Conservation (phyloP, 2,113 vertebrate species). For the Oceanites oceanicus region DNA sequence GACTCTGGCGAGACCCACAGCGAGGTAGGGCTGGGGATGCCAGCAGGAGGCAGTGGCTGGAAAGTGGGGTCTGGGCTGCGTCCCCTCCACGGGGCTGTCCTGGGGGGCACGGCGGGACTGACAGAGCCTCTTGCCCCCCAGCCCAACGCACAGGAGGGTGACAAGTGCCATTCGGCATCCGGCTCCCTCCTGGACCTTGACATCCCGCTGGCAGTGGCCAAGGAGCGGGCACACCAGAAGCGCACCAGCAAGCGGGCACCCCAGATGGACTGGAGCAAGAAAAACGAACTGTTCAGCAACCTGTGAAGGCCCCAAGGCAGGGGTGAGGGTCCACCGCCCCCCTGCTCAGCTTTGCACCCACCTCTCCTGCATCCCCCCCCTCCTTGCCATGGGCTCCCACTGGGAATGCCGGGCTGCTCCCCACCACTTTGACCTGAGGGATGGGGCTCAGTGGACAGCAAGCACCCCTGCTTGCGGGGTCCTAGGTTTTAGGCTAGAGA, state of each 20-base stretch:
- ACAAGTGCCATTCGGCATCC: constrained; percentile 37
- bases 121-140: neutral
- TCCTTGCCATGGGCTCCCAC: neutral
- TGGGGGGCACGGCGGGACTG: fast-evolving
- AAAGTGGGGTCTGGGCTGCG: neutral
- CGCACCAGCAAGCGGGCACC: constrained; percentile 92
- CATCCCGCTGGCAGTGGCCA: constrained; percentile 90
- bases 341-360: neutral
- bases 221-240: constrained; percentile 92
- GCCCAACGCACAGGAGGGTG: constrained; percentile 41
- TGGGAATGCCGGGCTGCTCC: neutral
- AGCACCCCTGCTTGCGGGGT: neutral
- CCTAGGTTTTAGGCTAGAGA: neutral
- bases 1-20: constrained; percentile 15
- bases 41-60: fast-evolving
- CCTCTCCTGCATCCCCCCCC: neutral
- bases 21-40: constrained; percentile 61
- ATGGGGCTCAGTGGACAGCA: neutral
- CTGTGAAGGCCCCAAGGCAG: constrained; percentile 72
- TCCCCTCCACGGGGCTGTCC: fast-evolving
- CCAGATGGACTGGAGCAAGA: constrained; percentile 99
- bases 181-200: constrained; percentile 80
- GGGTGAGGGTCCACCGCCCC: neutral
- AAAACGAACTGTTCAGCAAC: constrained; percentile 97
- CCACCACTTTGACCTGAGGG: neutral